Evolutionary conservation across 2,888 invertebrate genomes (phyloP).

Genomic region (Dusona sp.): DNA sequence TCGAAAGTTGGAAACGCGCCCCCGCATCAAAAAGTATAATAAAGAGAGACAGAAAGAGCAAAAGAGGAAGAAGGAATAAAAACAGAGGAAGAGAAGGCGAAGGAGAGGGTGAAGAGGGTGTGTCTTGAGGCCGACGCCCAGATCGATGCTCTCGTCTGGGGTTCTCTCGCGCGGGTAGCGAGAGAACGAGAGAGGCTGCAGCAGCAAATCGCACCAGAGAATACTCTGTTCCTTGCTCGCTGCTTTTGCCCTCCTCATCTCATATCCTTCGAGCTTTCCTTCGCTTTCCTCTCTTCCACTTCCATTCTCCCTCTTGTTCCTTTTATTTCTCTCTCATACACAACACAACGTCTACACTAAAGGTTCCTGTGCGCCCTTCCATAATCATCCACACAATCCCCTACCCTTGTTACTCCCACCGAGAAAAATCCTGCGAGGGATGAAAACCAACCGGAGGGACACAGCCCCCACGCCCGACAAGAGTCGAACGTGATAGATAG

Average conservation of each 20-base stretch:
- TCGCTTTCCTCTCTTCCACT: constrained; percentile 24
- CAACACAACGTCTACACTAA: constrained; percentile 1
- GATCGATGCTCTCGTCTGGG: constrained; percentile 83
- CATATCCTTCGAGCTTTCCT: constrained; percentile 48
- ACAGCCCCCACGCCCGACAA: constrained; percentile 20
- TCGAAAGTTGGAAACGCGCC: neutral
- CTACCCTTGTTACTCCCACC: constrained; percentile 22
- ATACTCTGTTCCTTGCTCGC: constrained; percentile 50
- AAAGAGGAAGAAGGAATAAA: constrained; percentile 41
- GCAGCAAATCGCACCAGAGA: constrained; percentile 46
- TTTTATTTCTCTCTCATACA: constrained; percentile 14
- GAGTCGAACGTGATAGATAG: constrained; percentile 5
- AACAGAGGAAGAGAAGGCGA: constrained; percentile 52
- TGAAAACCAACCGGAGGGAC: constrained; percentile 16
- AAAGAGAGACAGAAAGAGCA: neutral
- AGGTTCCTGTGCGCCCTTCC: constrained; percentile 5
- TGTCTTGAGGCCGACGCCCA: constrained; percentile 83
- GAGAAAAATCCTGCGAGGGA: constrained; percentile 37
- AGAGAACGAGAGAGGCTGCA: constrained; percentile 54
- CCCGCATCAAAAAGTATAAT: neutral
- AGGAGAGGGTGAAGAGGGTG: constrained; percentile 69
- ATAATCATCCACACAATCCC: constrained; percentile 9
- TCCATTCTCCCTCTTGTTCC: constrained; percentile 24
- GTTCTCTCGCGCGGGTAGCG: constrained; percentile 74
- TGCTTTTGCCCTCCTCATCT: constrained; percentile 54